A percentile compares a stretch with the other conserved stretches of the same genome.
These are phyloP conservation scores for Muscicapa striata DNA, from an alignment of 2,797 vertebrate species.

Conservation along the genomic window DNA sequence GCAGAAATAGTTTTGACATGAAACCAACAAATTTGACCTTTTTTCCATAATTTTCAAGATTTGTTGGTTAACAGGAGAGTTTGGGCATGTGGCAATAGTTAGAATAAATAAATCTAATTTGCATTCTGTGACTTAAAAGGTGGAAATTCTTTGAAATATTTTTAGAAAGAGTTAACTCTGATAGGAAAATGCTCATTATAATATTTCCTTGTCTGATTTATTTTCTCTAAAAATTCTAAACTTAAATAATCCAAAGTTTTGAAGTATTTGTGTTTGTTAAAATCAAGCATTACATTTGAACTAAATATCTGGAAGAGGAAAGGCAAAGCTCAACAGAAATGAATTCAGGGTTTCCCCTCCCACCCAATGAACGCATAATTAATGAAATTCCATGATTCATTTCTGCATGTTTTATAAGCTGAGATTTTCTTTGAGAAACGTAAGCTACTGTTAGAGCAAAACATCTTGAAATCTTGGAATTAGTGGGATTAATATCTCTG, in stretches of 20 bases:
- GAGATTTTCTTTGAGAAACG: neutral
- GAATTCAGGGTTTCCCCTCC: neutral
- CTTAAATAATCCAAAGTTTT: neutral
- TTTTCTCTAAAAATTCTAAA: slow-evolving; percentile 27
- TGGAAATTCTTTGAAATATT: slow-evolving; percentile 40
- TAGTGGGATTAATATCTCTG: neutral
- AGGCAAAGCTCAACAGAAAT: neutral
- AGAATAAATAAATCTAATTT: slow-evolving; percentile 32
- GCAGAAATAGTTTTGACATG: neutral
- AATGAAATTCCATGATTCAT: neutral
- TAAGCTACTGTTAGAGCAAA: neutral
- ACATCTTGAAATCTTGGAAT: neutral
- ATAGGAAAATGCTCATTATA: neutral
- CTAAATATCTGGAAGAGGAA: neutral
- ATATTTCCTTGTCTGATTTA: slow-evolving; percentile 20
- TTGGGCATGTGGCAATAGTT: slow-evolving; percentile 38
- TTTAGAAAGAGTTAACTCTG: slow-evolving; percentile 22
- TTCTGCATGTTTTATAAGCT: neutral
- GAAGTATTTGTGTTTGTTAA: slow-evolving; percentile 9
- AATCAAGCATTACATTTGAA: neutral
- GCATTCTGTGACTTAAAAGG: slow-evolving; percentile 31
- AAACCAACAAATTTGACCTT: slow-evolving; percentile 49
- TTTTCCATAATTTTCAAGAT: slow-evolving; percentile 1
- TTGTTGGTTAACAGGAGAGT: neutral
- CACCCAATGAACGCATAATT: neutral